phyloP scores from a whole-genome alignment of 92 coral and sea anemone species.

The Heliopora coerulea region DNA sequence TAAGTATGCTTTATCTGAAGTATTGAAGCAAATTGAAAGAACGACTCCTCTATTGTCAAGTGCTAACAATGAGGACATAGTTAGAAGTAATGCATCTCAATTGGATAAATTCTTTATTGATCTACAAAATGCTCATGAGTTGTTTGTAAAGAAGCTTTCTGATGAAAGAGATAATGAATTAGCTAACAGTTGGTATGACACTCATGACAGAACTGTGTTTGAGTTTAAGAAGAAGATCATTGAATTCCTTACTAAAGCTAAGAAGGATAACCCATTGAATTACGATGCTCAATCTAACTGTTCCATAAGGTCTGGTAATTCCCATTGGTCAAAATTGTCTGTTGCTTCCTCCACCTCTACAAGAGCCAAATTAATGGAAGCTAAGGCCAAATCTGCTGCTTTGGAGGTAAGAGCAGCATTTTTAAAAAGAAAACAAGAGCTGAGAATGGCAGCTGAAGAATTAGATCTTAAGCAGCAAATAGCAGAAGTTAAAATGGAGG shows the following conservation, averaged over 20 bases:
- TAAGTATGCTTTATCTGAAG: constrained; percentile 28
- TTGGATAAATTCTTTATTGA: neutral
- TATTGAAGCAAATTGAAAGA: constrained; percentile 1
- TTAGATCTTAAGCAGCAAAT: constrained; percentile 51
- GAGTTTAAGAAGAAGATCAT: constrained; percentile 37
- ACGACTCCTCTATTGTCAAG: neutral
- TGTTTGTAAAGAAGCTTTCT: neutral
- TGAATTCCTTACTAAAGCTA: constrained; percentile 36
- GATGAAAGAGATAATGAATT: constrained; percentile 31
- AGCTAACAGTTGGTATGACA: constrained; percentile 49
- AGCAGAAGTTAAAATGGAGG: constrained; percentile 64
- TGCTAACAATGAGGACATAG: neutral
- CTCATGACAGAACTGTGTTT: constrained; percentile 33
- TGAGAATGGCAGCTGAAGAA: constrained; percentile 56
- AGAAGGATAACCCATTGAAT: constrained; percentile 22
- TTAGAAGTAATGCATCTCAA: neutral
- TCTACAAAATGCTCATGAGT: neutral
- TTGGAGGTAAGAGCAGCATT: constrained; percentile 48
- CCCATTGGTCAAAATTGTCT: constrained; percentile 36
- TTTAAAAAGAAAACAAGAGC: constrained; percentile 50
- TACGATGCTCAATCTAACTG: constrained; percentile 19
- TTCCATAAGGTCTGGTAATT: constrained; percentile 22
- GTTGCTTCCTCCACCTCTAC: constrained; percentile 40
- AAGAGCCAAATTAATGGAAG: constrained; percentile 43
- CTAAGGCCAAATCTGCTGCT: constrained; percentile 51